Evolutionary conservation across 2,797 vertebrate genomes (phyloP).

Genomic region (Sternarchorhynchus goeldii): DNA sequence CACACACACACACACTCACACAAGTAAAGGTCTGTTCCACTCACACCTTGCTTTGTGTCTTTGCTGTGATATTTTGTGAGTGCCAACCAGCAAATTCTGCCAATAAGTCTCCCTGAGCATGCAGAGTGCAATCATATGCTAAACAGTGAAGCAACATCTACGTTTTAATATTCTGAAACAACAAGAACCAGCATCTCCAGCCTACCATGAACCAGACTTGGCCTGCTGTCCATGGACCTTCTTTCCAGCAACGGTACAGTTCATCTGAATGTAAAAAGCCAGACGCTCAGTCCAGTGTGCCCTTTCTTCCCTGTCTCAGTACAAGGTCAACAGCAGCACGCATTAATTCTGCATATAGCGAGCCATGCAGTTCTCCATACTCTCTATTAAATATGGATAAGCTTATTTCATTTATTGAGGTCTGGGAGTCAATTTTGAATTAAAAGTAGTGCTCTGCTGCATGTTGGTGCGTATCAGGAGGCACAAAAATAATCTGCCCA

Average conservation of each 20-base stretch:
- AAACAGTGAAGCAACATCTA: slow-evolving; percentile 19
- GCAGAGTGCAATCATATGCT: background rate
- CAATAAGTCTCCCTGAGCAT: background rate
- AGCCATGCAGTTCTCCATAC: slow-evolving; percentile 34
- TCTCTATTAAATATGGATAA: slow-evolving; percentile 51
- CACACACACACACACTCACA: too few relatives aligned
- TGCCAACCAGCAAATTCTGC: too few relatives aligned
- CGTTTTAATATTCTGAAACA: background rate
- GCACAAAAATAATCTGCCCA: slow-evolving; percentile 4
- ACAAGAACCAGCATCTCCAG: slow-evolving; percentile 19
- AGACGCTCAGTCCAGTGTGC: background rate
- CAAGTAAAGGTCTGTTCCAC: too few relatives aligned
- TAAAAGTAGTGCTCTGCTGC: slow-evolving; percentile 20
- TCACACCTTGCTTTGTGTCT: too few relatives aligned
- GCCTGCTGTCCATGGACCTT: background rate
- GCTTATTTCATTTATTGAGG: slow-evolving; percentile 45
- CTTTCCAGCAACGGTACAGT: background rate
- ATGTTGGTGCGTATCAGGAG: background rate
- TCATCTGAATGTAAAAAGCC: slow-evolving; percentile 27
- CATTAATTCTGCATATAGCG: slow-evolving; percentile 47
- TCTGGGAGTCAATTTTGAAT: slow-evolving; percentile 31
- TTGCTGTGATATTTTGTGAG: too few relatives aligned
- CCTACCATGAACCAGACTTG: slow-evolving; percentile 24
- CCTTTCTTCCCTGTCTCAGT: background rate
- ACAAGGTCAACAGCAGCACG: slow-evolving; percentile 40